phyloP scores from a whole-genome alignment of 2,888 invertebrate species.

The Lasioglossum calceatum region DNA sequence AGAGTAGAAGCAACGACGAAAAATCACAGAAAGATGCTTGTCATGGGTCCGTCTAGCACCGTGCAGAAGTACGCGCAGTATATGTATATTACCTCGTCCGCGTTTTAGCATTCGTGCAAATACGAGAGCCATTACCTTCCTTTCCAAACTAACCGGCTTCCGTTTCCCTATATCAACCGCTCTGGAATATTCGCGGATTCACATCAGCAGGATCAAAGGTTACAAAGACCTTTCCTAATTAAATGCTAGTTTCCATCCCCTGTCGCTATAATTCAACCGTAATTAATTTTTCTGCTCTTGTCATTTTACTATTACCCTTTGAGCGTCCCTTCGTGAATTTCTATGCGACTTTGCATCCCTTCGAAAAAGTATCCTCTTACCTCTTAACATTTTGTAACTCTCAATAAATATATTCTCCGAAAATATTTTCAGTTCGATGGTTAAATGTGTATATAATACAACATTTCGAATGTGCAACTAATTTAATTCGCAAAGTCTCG shows the following conservation, averaged over 20 bases:
- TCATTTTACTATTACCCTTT: constrained; percentile 27
- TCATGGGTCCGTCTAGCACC: neutral
- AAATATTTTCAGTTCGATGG: too few relatives aligned
- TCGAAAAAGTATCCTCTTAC: neutral
- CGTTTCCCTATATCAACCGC: constrained; percentile 6
- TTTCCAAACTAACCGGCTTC: constrained; percentile 25
- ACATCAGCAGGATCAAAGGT: constrained; percentile 42
- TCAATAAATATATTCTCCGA: neutral
- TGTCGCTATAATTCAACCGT: constrained; percentile 38
- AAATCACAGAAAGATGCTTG: neutral
- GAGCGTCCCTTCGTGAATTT: neutral
- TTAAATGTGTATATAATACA: too few relatives aligned
- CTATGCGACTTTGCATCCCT: neutral
- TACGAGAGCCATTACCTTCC: constrained; percentile 26
- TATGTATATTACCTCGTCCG: constrained; percentile 7
- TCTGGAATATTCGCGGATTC: constrained; percentile 28
- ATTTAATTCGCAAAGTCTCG: too few relatives aligned
- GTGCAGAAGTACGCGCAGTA: neutral
- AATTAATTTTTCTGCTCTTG: constrained; percentile 57
- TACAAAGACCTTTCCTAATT: constrained; percentile 57
- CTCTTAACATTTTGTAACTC: neutral
- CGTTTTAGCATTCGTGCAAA: constrained; percentile 20
- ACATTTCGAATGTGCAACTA: too few relatives aligned
- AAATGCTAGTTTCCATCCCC: constrained; percentile 51
- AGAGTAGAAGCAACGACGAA: neutral